Evolutionary conservation across 2,113 vertebrate species (phyloP).

Genomic region (Coreoperca whiteheadi): DNA sequence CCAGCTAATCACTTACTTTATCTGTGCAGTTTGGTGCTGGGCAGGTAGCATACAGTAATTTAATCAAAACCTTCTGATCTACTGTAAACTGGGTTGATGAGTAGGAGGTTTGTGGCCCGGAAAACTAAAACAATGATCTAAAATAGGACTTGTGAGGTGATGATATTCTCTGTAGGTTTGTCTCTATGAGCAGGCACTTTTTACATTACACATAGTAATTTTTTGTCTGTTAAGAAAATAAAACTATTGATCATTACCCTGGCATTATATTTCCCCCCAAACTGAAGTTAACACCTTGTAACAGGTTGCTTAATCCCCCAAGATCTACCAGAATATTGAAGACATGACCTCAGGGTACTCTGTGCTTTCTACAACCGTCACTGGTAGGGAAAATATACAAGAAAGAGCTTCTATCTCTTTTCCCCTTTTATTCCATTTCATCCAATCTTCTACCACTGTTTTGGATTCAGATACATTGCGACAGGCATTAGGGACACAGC

Average conservation of each 20-base stretch:
- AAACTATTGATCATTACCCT: not conserved
- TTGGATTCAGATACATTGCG: constrained; percentile 20
- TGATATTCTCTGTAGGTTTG: not conserved
- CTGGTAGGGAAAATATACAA: not conserved
- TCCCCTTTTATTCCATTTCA: not conserved
- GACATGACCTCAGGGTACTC: too few relatives aligned
- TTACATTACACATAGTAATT: not conserved
- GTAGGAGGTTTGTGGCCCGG: too few relatives aligned
- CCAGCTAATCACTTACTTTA: not conserved
- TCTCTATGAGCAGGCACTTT: not conserved
- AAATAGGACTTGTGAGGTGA: not conserved
- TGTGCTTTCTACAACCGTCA: not conserved
- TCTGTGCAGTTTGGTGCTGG: not conserved
- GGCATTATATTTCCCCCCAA: not conserved
- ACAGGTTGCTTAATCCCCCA: not conserved
- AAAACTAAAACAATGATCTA: not conserved
- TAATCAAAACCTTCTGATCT: not conserved
- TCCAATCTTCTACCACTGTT: constrained; percentile 10
- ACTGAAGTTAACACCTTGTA: too few relatives aligned
- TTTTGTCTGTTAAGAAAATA: not conserved
- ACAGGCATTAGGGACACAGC: constrained; percentile 33
- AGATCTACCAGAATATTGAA: not conserved
- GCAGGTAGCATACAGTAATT: not conserved
- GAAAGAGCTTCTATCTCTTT: not conserved
- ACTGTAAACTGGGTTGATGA: not conserved